Base-by-base conservation (phyloP, 2,113 vertebrate genomes). In the Cranoglanis bouderius region DNA sequence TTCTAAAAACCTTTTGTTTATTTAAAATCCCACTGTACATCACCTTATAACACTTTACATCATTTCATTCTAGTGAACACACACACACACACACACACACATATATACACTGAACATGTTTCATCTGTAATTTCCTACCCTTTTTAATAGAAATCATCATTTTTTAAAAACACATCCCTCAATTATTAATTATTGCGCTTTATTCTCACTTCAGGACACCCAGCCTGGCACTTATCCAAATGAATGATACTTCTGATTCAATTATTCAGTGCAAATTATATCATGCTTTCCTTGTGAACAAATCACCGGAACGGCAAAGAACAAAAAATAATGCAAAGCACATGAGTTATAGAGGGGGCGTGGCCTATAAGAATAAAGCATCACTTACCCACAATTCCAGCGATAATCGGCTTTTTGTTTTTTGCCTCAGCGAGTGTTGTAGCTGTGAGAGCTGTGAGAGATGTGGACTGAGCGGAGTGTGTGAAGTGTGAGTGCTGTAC, bases 381-480 rank as follows among this genome's bases (percentile, higher is more conserved):
- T 65, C 43, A 85, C 84, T 85, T 85, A 85, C 84, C 63, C 84
- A 53, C 43, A 49, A 51, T 85, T 32, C 84, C 63, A 12, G 40
- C 29, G 46, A 9, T 85, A 16, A 65, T 43, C 57, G 32, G 61
- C 9, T 12, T 10, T 46, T 46, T 46, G 7, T 46, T 49, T 49
- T 84, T 19, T 4, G 57, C 26, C 32, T 12, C 13, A 14, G 59
- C 24, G 38, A 51, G 75, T 78, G 75, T 51, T 49, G 75, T 21
- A 49, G 57, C 82, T 43, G 57, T 4, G 82, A 65, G 82, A 43
- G 61, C 38, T 46, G 82, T 1, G 38, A 26, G 59, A 43, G 24
- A 3, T 85, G 43, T 51, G 46, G 83, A 85, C 83, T 49, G 84
- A 85, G 84, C 61, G 40, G 61, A 70, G 84, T 70, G 84, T 85